A percentile compares a stretch with the other conserved stretches of the same genome.
These are phyloP conservation scores for Triops cancriformis DNA, from an alignment of 1,140 invertebrate species.

Conservation along the genomic window DNA sequence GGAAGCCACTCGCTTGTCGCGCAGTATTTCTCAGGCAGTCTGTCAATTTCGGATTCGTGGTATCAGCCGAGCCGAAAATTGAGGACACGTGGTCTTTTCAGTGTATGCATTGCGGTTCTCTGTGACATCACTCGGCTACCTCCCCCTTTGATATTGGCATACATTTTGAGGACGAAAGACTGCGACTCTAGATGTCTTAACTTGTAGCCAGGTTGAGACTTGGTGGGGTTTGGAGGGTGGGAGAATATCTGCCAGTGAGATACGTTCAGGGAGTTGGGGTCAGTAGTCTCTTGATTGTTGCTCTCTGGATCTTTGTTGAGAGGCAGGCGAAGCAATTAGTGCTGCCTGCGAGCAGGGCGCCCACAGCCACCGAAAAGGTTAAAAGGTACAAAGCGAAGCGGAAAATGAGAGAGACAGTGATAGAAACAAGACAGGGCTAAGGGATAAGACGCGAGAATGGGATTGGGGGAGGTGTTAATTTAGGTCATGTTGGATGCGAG, in stretches of 20 bases:
- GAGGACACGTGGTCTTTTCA: not conserved
- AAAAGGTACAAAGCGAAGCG: not conserved
- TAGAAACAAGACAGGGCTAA: not conserved
- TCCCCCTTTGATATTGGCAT: not conserved
- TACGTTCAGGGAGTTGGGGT: not conserved
- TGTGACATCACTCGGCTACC: not conserved
- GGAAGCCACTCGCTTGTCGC: too few relatives aligned
- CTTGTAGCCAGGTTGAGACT: too few relatives aligned
- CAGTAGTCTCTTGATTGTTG: not conserved
- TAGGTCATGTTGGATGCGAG: not conserved
- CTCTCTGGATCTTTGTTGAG: conserved; percentile 1
- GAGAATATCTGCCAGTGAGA: not conserved
- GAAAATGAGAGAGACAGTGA: not conserved
- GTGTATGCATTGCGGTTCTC: not conserved
- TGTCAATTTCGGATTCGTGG: not conserved
- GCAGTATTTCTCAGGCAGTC: too few relatives aligned
- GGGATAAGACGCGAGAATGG: not conserved
- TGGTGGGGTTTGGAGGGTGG: not conserved
- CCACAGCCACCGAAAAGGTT: not conserved
- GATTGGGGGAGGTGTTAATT: not conserved
- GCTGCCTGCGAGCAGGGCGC: not conserved
- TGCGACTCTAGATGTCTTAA: not conserved
- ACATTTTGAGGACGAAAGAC: not conserved
- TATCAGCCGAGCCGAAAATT: not conserved
- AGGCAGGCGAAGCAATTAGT: conserved; percentile 3